These are phyloP conservation scores for Cercopithecus diana DNA, from an alignment of 2,797 vertebrate genomes.

Conservation along the genomic window DNA sequence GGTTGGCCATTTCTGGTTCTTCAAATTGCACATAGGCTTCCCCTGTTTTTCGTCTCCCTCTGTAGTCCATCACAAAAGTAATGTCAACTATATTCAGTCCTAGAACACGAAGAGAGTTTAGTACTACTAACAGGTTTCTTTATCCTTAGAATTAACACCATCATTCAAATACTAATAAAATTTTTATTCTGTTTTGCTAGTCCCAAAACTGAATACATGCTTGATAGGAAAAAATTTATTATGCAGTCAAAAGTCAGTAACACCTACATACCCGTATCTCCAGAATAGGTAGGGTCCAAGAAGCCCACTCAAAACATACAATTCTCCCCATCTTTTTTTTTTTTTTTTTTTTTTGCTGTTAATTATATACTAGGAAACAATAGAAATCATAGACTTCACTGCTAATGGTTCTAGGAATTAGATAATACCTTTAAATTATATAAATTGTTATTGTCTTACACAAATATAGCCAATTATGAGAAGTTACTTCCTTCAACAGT, in stretches of 20 bases:
- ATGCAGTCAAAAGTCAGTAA: not conserved
- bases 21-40: conserved; percentile 93
- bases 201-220: not conserved
- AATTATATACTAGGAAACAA: not conserved
- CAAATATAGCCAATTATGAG: not conserved
- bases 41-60: conserved; percentile 89
- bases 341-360: not conserved
- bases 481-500: not conserved
- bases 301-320: not conserved
- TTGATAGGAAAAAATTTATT: not conserved
- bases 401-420: not conserved
- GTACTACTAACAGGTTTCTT: not conserved
- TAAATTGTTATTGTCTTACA: not conserved
- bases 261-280: not conserved
- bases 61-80: conserved; percentile 86
- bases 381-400: not conserved
- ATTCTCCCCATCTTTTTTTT: not conserved
- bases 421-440: not conserved
- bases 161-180: not conserved
- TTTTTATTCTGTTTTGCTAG: not conserved
- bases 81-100: conserved; percentile 91
- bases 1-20: conserved; percentile 88
- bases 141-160: not conserved
- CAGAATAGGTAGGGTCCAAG: not conserved
- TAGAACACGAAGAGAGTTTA: conserved; percentile 74